These are phyloP conservation scores for Botia almorhae DNA, from an alignment of 2,797 vertebrate genomes.

Conservation along the genomic window DNA sequence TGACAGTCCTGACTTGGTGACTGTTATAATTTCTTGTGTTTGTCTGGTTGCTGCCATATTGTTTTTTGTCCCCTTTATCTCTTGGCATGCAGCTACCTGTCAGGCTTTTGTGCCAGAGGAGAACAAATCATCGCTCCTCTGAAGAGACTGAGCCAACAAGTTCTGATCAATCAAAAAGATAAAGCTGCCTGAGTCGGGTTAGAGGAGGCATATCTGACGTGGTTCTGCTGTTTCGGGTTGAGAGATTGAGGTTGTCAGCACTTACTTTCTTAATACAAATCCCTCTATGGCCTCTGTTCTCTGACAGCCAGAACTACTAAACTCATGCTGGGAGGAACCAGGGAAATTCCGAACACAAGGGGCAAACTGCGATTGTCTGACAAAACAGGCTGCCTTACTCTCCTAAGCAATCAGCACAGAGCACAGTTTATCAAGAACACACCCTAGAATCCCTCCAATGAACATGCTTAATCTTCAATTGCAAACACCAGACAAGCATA, in stretches of 20 bases:
- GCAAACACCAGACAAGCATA: no score
- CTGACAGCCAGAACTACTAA: conserved; percentile 67
- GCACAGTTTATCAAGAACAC: no score
- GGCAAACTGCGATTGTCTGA: conserved; percentile 60
- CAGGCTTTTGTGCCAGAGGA: conserved; percentile 48
- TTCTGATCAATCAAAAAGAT: conserved; percentile 42
- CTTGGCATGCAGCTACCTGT: conserved; percentile 30
- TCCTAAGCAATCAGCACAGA: no score
- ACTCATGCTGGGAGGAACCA: conserved; percentile 65
- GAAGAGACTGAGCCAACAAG: conserved; percentile 40
- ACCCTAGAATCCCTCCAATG: no score
- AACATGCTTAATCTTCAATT: no score
- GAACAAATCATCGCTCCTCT: conserved; percentile 56
- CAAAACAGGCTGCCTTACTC: conserved; percentile 56
- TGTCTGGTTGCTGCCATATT: conserved; percentile 40
- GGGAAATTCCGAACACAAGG: conserved; percentile 69
- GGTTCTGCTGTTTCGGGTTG: conserved; percentile 56
- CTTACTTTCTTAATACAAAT: conserved; percentile 72
- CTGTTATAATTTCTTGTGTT: conserved; percentile 19
- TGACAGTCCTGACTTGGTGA: conserved; percentile 13
- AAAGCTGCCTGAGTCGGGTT: conserved; percentile 43
- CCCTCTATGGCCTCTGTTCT: conserved; percentile 58
- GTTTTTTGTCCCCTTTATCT: conserved; percentile 26
- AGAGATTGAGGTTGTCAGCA: conserved; percentile 71
- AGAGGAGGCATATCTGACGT: conserved; percentile 27